Evolutionary conservation across 1,140 invertebrate species (phyloP), one percentile per base, ranked within the genome.

Genomic region (Idris sp.): DNA sequence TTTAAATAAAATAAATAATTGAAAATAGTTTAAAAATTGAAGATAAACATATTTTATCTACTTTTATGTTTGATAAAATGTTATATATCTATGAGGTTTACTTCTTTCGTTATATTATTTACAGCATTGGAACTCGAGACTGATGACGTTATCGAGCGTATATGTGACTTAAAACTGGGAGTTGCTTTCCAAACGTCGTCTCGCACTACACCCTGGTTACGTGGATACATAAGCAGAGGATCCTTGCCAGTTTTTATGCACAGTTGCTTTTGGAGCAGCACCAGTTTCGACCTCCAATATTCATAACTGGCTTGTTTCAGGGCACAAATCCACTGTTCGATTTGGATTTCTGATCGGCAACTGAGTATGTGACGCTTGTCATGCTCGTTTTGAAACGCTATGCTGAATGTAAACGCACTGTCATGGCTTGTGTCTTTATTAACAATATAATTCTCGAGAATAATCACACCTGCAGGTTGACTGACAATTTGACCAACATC

Each of bases 391-490:
- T 89, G 88, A 81, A 88, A 92, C 14, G 89, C 88, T 77, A 92
- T 90, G 33, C 90, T 91, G 84, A 93, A 93, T 16, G 91, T 90
- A 83, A 92, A 92, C 30, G 89, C 89, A 76, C 90, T 89, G 65
- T 90, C 91, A 7, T 87, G 84, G 9, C 84, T 87, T 46, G 87
- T 85, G 77, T 93, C 92, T 79, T 89, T 86, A 76, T 92, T 90
- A 49, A 93, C 89, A 46, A 85, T 89, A 74, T 89, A 91, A 80
- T 92, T 92, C 82, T 93, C 92, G 69, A 93, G 83, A 19, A 93
- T 85, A 83, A 93, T 90, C 8, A 92, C 89, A 36, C 92, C 92
- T 51, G 89, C 88, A 14, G 92, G 91, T 79, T 91, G 88, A 76
- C 88, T 87, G 58, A 91, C 90, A 77, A 92, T 90, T 74, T 90